Base-by-base conservation (phyloP, 2,797 vertebrate genomes). In the Leucoraja ocellata region DNA sequence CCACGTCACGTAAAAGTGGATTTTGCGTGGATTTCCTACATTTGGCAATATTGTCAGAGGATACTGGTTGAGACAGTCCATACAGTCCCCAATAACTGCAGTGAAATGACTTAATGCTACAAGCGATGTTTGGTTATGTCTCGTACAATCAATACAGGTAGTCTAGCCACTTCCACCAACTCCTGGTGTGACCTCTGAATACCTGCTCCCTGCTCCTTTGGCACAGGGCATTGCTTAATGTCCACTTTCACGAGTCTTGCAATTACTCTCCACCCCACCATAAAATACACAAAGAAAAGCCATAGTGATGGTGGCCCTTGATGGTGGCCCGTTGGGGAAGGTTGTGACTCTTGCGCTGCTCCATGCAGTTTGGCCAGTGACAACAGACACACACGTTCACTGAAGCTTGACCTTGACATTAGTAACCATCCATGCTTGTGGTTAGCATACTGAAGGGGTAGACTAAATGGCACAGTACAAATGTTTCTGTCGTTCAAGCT, bases 361-460 rank as follows among this genome's bases (percentile, higher is more conserved):
- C 36, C 90, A 76, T 92, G 90, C 90, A 46, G 71, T 58, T 76
- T 28, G 25, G 71, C 71, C 14, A 23, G 76, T n/a, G 90, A 71
- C 73, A 13, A 92, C 90, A 54, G 90, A 92, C 73, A 92, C 90
- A 92, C 68, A 92, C 0, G n/a, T 92, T 76, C 58, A 92, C 90
- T 76, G 58, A 92, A 92, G 73, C 68, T 28, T 39, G 73, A 54
- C 18, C 54, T 23, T 13, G 71, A 92, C 90, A 76, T 39, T 36
- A 39, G 73, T 74, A 91, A 91, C 68, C 90, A 92, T 92, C 71
- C 90, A 92, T 92, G 90, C 90, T 74, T 58, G 90, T 92, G 71
- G 65, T 58, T 74, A 28, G 76, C 71, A 92, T 92, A 92, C 71
- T n/a, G 90, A 92, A 92, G 23, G 46, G 68, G 73, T n/a, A 54